Evolutionary conservation across 1,140 invertebrate genomes (phyloP).

Genomic region (Notospermus geniculatus): DNA sequence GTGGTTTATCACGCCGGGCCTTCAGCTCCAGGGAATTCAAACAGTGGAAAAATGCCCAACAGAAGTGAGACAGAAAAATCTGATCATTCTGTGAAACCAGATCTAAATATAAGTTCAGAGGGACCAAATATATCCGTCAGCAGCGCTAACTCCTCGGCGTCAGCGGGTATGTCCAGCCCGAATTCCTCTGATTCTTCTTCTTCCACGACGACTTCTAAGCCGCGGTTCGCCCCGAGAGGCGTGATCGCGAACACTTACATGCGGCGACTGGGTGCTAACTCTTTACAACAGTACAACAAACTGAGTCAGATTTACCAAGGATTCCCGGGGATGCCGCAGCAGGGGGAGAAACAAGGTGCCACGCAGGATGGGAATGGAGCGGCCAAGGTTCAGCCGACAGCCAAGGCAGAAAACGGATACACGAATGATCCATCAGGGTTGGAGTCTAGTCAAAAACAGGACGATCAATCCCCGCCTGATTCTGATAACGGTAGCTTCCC

Average conservation of each 20-base stretch:
- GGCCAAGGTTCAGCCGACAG: constrained; percentile 47
- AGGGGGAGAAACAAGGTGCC: constrained; percentile 1
- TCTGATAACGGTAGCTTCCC: background rate
- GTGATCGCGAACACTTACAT: constrained; percentile 55
- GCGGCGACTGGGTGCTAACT: constrained; percentile 23
- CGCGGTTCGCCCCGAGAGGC: constrained; percentile 53
- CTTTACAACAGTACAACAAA: constrained; percentile 20
- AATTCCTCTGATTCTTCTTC: background rate
- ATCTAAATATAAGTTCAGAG: too few species aligned
- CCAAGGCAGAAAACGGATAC: background rate
- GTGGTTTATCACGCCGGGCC: too few species aligned
- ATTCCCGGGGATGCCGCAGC: background rate
- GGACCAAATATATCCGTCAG: too few species aligned
- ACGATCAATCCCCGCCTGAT: too few species aligned
- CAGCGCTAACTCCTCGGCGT: too few species aligned
- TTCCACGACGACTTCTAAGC: background rate
- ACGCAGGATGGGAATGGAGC: constrained; percentile 41
- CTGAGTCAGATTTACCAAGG: constrained; percentile 18
- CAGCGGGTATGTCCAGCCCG: too few species aligned
- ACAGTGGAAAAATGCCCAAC: too few species aligned
- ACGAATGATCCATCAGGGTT: background rate
- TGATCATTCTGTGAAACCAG: too few species aligned
- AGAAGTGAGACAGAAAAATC: too few species aligned
- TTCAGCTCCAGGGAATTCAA: too few species aligned
- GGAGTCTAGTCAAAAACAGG: too few species aligned